phyloP scores from a whole-genome alignment of 2,888 invertebrate genomes.

The Drosophila rellima region DNA sequence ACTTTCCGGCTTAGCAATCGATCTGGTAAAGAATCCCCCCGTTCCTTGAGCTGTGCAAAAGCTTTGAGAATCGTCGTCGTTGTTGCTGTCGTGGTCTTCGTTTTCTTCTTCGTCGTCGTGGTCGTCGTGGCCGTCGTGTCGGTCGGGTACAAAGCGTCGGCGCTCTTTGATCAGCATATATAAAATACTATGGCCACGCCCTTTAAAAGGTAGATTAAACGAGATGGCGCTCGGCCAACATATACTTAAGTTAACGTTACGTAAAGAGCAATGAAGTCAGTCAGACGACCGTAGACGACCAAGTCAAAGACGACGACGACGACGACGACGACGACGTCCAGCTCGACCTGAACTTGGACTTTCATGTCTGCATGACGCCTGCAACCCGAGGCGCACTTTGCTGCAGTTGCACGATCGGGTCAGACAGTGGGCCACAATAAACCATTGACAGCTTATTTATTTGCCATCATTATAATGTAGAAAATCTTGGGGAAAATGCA shows the following conservation, averaged over 20 bases:
- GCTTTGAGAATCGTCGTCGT: slow-evolving; percentile 14
- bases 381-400: slow-evolving; percentile 67
- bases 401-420: slow-evolving; percentile 57
- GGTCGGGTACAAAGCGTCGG: slow-evolving; percentile 84
- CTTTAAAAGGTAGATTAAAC: slow-evolving; percentile 86
- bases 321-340: slow-evolving; percentile 39
- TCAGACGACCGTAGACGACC: slow-evolving; percentile 60
- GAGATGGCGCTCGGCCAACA: slow-evolving; percentile 85
- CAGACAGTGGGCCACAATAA: slow-evolving; percentile 59
- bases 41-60: slow-evolving; percentile 6
- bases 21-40: slow-evolving; percentile 17
- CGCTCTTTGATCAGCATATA: slow-evolving; percentile 85
- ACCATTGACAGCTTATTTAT: slow-evolving; percentile 4
- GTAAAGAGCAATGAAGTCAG: slow-evolving; percentile 82
- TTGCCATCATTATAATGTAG: background rate
- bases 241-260: slow-evolving; percentile 83
- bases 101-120: slow-evolving; percentile 33
- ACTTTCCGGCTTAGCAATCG: slow-evolving; percentile 18
- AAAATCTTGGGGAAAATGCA: background rate
- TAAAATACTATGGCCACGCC: slow-evolving; percentile 86
- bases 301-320: slow-evolving; percentile 13
- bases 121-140: slow-evolving; percentile 51
- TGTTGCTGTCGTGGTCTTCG: slow-evolving; percentile 24
- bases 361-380: slow-evolving; percentile 56
- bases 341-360: slow-evolving; percentile 31